phyloP scores from a whole-genome alignment of 64 coral and sea anemone species.

The Stichodactyla mertensii region DNA sequence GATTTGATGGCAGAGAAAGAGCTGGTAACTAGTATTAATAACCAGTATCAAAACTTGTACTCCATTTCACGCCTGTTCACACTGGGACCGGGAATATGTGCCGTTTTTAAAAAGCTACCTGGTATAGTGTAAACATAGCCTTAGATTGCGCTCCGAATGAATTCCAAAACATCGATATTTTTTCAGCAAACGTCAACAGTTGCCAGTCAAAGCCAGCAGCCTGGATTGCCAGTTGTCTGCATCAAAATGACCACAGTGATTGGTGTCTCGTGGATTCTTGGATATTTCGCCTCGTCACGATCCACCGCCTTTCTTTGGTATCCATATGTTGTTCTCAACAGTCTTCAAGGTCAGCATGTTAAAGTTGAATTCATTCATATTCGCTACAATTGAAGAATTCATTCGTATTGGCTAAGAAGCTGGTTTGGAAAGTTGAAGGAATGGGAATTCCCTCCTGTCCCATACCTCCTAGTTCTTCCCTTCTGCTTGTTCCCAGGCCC shows the following conservation, averaged over 20 bases:
- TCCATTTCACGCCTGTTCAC: neutral
- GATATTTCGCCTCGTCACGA: conserved; percentile 12
- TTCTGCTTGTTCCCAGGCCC: too few relatives aligned
- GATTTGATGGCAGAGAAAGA: too few relatives aligned
- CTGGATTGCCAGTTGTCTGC: conserved; percentile 24
- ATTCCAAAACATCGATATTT: neutral
- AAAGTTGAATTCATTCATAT: too few relatives aligned
- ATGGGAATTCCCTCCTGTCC: too few relatives aligned
- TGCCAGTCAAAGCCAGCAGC: conserved; percentile 24
- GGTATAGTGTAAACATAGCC: too few relatives aligned
- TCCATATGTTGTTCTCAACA: conserved; percentile 56
- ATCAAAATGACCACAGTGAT: conserved; percentile 73
- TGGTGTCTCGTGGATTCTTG: conserved; percentile 73
- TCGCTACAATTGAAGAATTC: too few relatives aligned
- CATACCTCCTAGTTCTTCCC: too few relatives aligned
- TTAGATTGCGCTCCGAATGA: too few relatives aligned
- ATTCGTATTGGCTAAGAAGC: too few relatives aligned
- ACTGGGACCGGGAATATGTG: neutral
- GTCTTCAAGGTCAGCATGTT: conserved; percentile 65
- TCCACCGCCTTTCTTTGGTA: conserved; percentile 47
- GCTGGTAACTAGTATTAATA: too few relatives aligned
- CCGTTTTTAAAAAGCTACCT: too few relatives aligned
- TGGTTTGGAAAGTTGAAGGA: too few relatives aligned
- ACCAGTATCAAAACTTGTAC: neutral
- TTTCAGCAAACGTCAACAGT: conserved; percentile 35